Conservation (phyloP, 2,113 vertebrate genomes). For the Colaptes auratus region DNA sequence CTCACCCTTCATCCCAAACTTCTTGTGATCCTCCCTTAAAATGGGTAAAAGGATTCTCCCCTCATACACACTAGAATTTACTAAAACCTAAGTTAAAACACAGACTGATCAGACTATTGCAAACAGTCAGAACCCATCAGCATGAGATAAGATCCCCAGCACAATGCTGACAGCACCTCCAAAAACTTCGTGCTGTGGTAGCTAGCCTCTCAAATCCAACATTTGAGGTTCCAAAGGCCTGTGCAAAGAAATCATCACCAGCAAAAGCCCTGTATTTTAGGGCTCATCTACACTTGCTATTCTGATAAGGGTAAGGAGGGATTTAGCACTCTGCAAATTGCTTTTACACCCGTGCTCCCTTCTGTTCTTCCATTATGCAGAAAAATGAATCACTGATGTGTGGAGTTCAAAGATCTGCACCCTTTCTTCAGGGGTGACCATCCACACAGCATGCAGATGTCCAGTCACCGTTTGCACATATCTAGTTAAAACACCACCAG, state of each 20-base stretch:
- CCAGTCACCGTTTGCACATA: background rate
- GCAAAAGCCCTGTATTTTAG: background rate
- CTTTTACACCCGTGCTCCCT: background rate
- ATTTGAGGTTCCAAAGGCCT: background rate
- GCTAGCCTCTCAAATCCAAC: background rate
- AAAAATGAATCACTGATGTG: background rate
- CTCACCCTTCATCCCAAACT: background rate
- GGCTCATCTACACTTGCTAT: background rate
- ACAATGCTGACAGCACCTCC: background rate
- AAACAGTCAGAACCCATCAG: background rate
- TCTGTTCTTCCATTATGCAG: background rate
- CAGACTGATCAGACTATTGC: background rate
- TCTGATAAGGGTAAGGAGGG: background rate
- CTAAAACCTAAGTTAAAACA: background rate
- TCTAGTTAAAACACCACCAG: background rate
- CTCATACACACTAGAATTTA: background rate
- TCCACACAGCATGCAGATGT: accelerated
- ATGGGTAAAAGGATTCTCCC: background rate
- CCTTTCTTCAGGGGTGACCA: background rate
- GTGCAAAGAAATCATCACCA: background rate
- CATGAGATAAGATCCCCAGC: accelerated
- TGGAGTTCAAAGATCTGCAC: background rate
- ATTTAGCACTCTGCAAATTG: background rate
- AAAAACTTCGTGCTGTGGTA: background rate
- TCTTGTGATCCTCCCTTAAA: background rate